Evolutionary conservation across 2,113 vertebrate genomes (phyloP), one percentile per base, ranked within the genome.

Genomic region (Scartelaos histophorus): DNA sequence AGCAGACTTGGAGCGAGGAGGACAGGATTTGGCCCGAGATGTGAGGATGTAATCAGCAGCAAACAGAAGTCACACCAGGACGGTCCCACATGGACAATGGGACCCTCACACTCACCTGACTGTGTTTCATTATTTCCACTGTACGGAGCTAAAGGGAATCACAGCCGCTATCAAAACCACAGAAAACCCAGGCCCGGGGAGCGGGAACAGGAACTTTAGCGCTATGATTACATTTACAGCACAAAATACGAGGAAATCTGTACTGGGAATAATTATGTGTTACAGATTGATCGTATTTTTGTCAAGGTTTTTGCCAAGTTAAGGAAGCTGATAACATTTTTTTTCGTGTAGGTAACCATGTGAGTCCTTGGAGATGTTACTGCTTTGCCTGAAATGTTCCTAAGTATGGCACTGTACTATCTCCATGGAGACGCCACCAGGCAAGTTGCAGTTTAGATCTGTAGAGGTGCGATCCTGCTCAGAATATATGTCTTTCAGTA

Each of bases 31-130:
- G 87, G 86, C 87, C 73, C 66, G 7, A 66, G 80, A 82, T 82
- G 79, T 79, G 51, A 83, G 88, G 82, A 73, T 87, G 79, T 85
- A 91, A 90, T 90, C 86, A 85, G 84, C 19, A 65, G 70, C 5
- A 72, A 85, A 72, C 82, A 87, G 85, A 80, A 83, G 79, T 74
- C 60, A 66, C 70, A 83, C 79, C 60, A 69, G 86, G 80, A 82
- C 83, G 81, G 77, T 82, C 78, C 76, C 76, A 47, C 76, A 74
- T 13, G 72, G 83, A 92, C 86, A 88, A 88, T 73, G 76, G 84
- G 75, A 72, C 69, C 79, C 75, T 73, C 80, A 76, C 60, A 78
- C 76, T 76, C 72, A 21, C 69, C 69, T 51, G 19, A 80, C 76
- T 77, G 80, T 69, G 80, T 79, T 85, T 81, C 69, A 80, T 73